Conservation (phyloP, 2,888 invertebrate genomes). For the Serrognathus titanus region DNA sequence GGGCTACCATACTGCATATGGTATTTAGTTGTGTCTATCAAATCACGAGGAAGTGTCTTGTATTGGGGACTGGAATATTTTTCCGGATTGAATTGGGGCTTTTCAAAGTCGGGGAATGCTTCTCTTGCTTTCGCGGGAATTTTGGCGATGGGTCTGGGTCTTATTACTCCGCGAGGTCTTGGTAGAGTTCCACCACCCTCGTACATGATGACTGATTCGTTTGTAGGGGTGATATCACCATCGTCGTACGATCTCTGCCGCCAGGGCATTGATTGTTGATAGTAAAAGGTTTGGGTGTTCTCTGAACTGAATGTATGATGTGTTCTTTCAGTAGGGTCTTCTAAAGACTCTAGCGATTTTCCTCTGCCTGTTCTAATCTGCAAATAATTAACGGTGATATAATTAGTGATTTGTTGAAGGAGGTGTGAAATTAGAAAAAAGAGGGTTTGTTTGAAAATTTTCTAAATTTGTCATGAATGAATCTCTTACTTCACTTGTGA, state of each 20-base stretch:
- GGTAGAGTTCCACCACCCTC: conserved; percentile 85
- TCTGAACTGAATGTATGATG: conserved; percentile 60
- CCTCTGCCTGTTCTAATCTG: conserved; percentile 81
- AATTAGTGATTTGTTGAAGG: no score
- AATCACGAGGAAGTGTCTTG: conserved; percentile 54
- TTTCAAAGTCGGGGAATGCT: conserved; percentile 49
- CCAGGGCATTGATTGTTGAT: conserved; percentile 49
- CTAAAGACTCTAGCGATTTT: conserved; percentile 80
- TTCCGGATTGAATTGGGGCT: conserved; percentile 47
- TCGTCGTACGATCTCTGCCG: conserved; percentile 75
- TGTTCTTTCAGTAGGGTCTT: conserved; percentile 69
- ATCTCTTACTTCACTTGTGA: no score
- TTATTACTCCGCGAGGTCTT: conserved; percentile 75
- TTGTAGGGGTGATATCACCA: conserved; percentile 86
- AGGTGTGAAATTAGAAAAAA: no score
- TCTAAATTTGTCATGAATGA: no score
- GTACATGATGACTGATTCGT: conserved; percentile 58
- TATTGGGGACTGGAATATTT: conserved; percentile 49
- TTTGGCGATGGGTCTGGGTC: conserved; percentile 80
- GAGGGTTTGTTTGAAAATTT: no score
- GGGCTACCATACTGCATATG: conserved; percentile 55
- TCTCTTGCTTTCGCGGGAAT: conserved; percentile 57
- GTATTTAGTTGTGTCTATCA: conserved; percentile 51
- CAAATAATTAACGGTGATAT: conserved; percentile 24
- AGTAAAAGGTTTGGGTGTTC: conserved; percentile 58